These are phyloP conservation scores for Neuroscelio doddi DNA, from an alignment of 2,888 invertebrate species.

Conservation along the genomic window DNA sequence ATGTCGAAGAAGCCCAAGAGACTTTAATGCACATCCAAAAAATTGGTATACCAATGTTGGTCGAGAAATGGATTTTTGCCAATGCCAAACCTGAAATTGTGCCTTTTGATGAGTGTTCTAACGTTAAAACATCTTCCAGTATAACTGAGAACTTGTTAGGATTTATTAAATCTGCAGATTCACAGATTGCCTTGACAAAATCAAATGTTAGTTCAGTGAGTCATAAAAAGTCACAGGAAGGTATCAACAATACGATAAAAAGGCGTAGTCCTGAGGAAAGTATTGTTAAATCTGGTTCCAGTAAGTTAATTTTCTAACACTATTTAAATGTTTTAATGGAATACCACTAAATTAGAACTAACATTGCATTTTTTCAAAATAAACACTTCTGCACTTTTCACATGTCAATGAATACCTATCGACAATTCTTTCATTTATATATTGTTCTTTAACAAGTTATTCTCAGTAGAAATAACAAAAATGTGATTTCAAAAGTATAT, in stretches of 20 bases:
- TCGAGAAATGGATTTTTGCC: conserved; percentile 79
- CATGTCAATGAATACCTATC: too few relatives aligned
- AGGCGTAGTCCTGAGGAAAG: conserved; percentile 74
- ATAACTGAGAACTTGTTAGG: conserved; percentile 71
- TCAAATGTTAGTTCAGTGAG: conserved; percentile 44
- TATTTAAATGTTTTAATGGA: neutral
- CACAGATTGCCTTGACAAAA: conserved; percentile 66
- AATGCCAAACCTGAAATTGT: conserved; percentile 79
- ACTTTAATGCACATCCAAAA: conserved; percentile 85
- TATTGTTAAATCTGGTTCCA: conserved; percentile 68
- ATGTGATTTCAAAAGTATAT: too few relatives aligned
- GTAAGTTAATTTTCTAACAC: conserved; percentile 46
- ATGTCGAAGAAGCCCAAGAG: conserved; percentile 92
- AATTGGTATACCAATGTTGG: conserved; percentile 82
- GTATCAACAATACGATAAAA: conserved; percentile 77
- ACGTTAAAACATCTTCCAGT: conserved; percentile 56
- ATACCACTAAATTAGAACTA: too few relatives aligned
- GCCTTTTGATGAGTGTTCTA: conserved; percentile 64
- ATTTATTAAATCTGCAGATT: conserved; percentile 64
- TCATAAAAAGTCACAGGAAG: conserved; percentile 71
- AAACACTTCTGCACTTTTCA: too few relatives aligned
- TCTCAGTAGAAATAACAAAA: too few relatives aligned
- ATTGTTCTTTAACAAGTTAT: too few relatives aligned
- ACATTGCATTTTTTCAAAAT: too few relatives aligned
- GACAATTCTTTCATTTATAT: too few relatives aligned